A percentile compares a stretch with the other conserved stretches of the same genome.
These are phyloP conservation scores for Erinaceus europaeus DNA, from an alignment of 2,113 vertebrate genomes.

Conservation along the genomic window DNA sequence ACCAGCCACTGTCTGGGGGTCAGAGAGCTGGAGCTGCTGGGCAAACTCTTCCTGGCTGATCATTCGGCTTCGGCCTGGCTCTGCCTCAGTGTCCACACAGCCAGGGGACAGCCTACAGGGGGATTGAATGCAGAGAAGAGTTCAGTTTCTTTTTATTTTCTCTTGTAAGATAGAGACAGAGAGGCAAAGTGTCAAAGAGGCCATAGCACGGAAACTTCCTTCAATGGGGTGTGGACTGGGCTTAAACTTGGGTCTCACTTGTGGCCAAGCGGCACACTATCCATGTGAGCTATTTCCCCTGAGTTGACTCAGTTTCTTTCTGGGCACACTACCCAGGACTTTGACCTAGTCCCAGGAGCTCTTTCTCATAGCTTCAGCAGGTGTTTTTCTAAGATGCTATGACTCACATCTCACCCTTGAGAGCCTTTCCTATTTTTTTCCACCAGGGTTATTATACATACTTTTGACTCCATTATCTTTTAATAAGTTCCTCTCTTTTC, in stretches of 20 bases:
- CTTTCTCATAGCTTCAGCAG: not conserved
- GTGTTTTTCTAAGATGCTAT: not conserved
- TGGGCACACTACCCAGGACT: not conserved
- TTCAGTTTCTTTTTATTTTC: too few species aligned
- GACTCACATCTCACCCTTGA: not conserved
- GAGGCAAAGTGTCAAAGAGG: too few species aligned
- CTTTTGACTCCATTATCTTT: not conserved
- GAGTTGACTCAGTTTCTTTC: constrained; percentile 1
- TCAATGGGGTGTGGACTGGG: too few species aligned
- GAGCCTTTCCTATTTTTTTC: not conserved
- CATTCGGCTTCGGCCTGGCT: constrained; percentile 60
- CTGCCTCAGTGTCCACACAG: constrained; percentile 49
- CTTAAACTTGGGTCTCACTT: too few species aligned
- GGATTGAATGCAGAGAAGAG: not conserved
- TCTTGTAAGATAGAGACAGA: too few species aligned
- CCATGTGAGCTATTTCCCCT: too few species aligned
- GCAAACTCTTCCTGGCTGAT: constrained; percentile 75
- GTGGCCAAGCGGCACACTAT: too few species aligned
- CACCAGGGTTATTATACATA: not conserved
- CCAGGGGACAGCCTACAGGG: constrained; percentile 44
- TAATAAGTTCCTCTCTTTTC: not conserved
- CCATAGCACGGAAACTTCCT: too few species aligned
- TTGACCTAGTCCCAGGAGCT: not conserved
- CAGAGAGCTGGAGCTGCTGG: constrained; percentile 73
- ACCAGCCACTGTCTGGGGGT: constrained; percentile 69